Evolutionary conservation across 2,797 vertebrate species (phyloP).

Genomic region (Serranus cabrilla): DNA sequence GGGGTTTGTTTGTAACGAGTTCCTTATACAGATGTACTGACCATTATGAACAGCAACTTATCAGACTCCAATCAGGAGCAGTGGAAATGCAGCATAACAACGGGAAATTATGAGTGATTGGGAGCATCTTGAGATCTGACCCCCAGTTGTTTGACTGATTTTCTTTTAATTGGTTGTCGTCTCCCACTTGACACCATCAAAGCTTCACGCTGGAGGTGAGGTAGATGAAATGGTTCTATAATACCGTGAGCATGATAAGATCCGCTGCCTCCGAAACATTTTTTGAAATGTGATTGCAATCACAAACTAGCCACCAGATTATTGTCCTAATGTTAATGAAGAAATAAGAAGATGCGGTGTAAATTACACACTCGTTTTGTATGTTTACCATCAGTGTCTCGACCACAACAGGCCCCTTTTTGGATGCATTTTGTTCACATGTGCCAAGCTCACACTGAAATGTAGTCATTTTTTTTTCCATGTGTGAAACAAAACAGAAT

Average conservation of each 20-base stretch:
- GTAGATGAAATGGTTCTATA: constrained; percentile 72
- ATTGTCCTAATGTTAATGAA: constrained; percentile 70
- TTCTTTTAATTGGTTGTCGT: constrained; percentile 85
- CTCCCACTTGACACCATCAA: constrained; percentile 84
- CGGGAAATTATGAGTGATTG: constrained; percentile 83
- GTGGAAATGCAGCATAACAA: constrained; percentile 76
- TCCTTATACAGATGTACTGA: constrained; percentile 44
- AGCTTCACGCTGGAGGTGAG: constrained; percentile 79
- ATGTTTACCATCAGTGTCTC: constrained; percentile 12
- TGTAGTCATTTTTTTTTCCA: constrained; percentile 26
- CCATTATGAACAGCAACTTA: constrained; percentile 54
- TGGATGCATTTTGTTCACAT: constrained; percentile 7
- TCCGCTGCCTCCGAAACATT: constrained; percentile 49
- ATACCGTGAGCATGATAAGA: constrained; percentile 66
- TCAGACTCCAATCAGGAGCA: constrained; percentile 72
- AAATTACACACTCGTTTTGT: constrained; percentile 26
- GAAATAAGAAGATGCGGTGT: constrained; percentile 49
- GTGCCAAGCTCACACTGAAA: constrained; percentile 16
- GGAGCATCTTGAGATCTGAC: constrained; percentile 87
- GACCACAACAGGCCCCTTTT: constrained; percentile 1
- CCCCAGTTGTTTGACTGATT: constrained; percentile 86
- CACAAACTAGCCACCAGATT: constrained; percentile 64
- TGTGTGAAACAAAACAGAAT: constrained; percentile 30
- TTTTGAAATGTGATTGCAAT: constrained; percentile 72
- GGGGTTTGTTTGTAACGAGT: constrained; percentile 50